Conservation (phyloP, 2,113 vertebrate species). For the Noturus placidus region DNA sequence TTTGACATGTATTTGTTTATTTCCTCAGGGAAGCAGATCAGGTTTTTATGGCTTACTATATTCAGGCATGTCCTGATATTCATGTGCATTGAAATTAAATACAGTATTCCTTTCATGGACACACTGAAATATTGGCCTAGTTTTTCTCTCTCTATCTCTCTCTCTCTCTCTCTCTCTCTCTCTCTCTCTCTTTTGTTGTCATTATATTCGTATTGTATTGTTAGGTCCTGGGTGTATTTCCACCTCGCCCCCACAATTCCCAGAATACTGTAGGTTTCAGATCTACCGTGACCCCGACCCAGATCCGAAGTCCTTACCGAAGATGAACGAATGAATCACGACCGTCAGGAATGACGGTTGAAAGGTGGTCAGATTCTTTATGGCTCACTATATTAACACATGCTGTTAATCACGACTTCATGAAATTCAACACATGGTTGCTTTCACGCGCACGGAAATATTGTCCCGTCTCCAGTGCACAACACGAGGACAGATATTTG, state of each 20-base stretch:
- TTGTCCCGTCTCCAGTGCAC: not conserved
- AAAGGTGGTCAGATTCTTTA: not conserved
- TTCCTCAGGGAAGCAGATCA: slow-evolving; percentile 1
- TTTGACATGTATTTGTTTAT: slow-evolving; percentile 47
- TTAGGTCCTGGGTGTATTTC: not conserved
- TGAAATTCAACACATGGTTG: not conserved
- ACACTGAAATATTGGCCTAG: not conserved
- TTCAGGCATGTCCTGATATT: not conserved
- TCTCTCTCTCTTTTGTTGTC: not conserved
- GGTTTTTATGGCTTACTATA: not conserved
- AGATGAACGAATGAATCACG: not conserved
- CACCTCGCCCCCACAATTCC: not conserved
- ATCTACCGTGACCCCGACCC: not conserved
- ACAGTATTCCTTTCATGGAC: not conserved
- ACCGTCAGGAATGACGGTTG: not conserved
- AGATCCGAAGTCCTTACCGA: not conserved
- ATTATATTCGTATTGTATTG: not conserved
- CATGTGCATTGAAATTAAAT: not conserved
- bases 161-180: not conserved
- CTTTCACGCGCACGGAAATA: not conserved
- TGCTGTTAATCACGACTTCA: not conserved
- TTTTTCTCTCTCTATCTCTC: not conserved
- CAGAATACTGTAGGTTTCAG: not conserved
- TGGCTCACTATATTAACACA: not conserved
- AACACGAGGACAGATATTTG: not conserved